These are phyloP conservation scores for Agonopterix heracliana DNA, from an alignment of 2,888 invertebrate species.

Conservation along the genomic window DNA sequence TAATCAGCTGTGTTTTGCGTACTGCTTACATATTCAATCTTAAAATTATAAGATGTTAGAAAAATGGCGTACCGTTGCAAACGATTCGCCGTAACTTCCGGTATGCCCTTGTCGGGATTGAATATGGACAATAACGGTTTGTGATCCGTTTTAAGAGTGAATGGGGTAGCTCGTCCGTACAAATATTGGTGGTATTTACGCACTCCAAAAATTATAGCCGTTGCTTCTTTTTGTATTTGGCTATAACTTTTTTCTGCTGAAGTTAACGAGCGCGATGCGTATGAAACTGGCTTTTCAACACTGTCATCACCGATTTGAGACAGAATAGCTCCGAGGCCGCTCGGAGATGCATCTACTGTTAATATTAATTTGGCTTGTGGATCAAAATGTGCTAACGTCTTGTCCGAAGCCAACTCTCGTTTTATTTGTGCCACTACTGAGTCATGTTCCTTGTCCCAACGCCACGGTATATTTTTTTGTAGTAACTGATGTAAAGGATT, in stretches of 20 bases:
- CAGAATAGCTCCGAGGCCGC: conserved; percentile 7
- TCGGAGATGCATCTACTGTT: conserved; percentile 7
- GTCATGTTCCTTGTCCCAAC: conserved; percentile 4
- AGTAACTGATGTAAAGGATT: conserved; percentile 6
- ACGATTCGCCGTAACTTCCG: background rate
- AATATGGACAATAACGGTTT: background rate
- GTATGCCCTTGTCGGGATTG: background rate
- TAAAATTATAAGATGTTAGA: background rate
- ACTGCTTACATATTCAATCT: background rate
- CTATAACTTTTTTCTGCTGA: background rate
- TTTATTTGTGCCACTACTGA: conserved; percentile 2
- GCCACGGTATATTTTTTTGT: conserved; percentile 7
- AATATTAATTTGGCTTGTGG: conserved; percentile 1
- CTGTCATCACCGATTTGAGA: conserved; percentile 1
- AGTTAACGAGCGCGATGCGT: conserved; percentile 3
- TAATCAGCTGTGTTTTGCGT: background rate
- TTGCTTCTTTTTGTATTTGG: background rate
- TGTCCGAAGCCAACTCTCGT: conserved; percentile 2
- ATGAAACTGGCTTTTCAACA: conserved; percentile 4
- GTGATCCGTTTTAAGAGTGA: background rate
- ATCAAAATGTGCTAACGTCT: conserved; percentile 5
- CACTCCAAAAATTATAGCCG: too few species aligned
- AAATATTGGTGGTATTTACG: background rate
- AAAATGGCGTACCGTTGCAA: background rate
- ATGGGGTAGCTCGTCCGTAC: background rate